Evolutionary conservation across 2,113 vertebrate species (phyloP), one percentile per base, ranked within the genome.

Genomic region (Corythoichthys haematopterus): DNA sequence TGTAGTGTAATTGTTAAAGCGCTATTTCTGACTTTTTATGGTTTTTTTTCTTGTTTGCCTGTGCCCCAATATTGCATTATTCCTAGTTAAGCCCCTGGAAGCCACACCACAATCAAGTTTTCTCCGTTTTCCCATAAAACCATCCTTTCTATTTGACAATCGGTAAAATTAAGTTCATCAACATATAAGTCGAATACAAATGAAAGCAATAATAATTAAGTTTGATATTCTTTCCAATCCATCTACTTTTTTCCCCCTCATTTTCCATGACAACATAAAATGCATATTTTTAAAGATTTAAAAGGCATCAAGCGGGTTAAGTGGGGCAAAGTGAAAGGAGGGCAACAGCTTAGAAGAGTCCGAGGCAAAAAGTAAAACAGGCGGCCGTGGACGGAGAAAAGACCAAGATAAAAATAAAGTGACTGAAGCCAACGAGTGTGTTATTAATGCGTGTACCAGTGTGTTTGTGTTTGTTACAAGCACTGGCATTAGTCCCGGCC

Each of bases 371-470:
- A 70, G 69, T 64, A 45, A 67, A 28, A 28, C 47, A 48, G 45
- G 71, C 33, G 68, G 56, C 52, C 64, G 33, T 65, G 36, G 53
- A 51, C 64, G 2, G 59, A 62, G 20, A 62, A 64, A 77, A 81
- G 70, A 59, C 65, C 76, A 53, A 82, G 74, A 73, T 75, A 88
- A 70, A 84, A 85, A 87, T 85, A 86, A 80, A 83, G 70, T 65
- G 71, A 77, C 69, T 69, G 69, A 75, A 63, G 66, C 67, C 65
- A 16, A 51, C 3, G 69, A 74, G 79, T 84, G 77, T 47, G 57
- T 69, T 33, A 46, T 51, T 55, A 4, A 76, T 82, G 76, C 57
- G 55, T 72, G 63, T 64, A 57, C 60, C 0, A 13, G 57, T 2
- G 69, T 77, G 78, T 83, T 74, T 61, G 60, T 73, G 78, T 82